Conservation (phyloP, 2,888 invertebrate genomes). For the Crocallis elinguaria region DNA sequence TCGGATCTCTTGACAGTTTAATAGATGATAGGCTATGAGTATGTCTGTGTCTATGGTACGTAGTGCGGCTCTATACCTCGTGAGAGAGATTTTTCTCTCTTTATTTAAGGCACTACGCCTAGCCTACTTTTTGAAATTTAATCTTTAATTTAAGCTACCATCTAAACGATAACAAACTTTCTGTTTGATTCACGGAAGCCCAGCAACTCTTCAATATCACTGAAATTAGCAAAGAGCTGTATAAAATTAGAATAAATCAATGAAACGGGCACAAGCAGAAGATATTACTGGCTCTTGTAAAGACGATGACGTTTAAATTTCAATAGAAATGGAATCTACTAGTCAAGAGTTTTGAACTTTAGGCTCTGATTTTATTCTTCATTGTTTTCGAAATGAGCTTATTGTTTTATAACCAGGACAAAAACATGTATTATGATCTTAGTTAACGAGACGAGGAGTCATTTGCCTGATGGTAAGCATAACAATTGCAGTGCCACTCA, state of each 20-base stretch:
- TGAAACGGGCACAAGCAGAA: conserved; percentile 12
- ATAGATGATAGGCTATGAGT: conserved; percentile 37
- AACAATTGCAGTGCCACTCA: no score
- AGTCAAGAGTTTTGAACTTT: conserved; percentile 24
- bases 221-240: conserved; percentile 14
- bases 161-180: background rate
- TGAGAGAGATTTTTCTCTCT: background rate
- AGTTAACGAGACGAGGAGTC: no score
- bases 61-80: no score
- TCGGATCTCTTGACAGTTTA: conserved; percentile 43
- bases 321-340: conserved; percentile 23
- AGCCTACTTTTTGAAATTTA: no score
- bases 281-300: conserved; percentile 19
- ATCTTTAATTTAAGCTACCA: no score
- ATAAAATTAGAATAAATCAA: conserved; percentile 26
- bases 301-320: conserved; percentile 15
- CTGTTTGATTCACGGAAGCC: background rate
- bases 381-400: no score
- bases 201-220: conserved; percentile 10
- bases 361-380: conserved; percentile 14
- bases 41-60: background rate
- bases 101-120: no score
- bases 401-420: no score
- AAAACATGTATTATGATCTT: no score
- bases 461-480: no score